Base-by-base conservation (phyloP, 2,113 vertebrate genomes). In the Paralichthys olivaceus region DNA sequence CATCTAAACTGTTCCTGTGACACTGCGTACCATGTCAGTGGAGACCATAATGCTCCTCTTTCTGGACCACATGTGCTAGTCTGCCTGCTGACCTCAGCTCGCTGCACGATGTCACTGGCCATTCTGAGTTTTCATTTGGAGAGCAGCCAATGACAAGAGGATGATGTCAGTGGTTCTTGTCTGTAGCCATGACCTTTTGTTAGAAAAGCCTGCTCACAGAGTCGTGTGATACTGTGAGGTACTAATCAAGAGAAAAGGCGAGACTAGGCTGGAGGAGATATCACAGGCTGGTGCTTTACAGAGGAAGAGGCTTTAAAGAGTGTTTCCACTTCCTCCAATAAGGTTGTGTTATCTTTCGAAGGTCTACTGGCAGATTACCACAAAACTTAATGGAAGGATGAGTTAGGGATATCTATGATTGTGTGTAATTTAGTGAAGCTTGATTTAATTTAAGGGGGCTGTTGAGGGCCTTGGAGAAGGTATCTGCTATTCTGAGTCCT, bases 91-190 rank as follows among this genome's bases (percentile, higher is more conserved):
- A 40, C 56, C 37, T 57, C 23, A 1, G 23, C 32, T 43, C 1
- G 28, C 47, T 55, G 54, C 5, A 86, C 89, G 84, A 89, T 15
- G 84, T 91, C 84, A 87, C 15, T 69, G 51, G 77, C 28, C 58
- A 72, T 61, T 77, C 71, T 68, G 70, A 64, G 53, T 60, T 53
- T 77, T 47, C 13, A 12, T 66, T 56, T 83, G 84, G 72, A 85
- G 0, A 47, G 66, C 1, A 7, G 69, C 77, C 89, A 87, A 17
- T 32, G 3, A 25, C 55, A 58, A 66, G 64, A n/a, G 71, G 69
- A 64, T 86, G 73, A 90, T 80, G 79, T 85, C 84, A 90, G 55
- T 17, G 28, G 57, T 69, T 47, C 77, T 75, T 84, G 72, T 85
- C 60, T 58, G 40, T 51, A 34, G 45, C 11, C 1, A 22, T 61